phyloP scores from a whole-genome alignment of 2,797 vertebrate species.

The Toxotes lorentzi region DNA sequence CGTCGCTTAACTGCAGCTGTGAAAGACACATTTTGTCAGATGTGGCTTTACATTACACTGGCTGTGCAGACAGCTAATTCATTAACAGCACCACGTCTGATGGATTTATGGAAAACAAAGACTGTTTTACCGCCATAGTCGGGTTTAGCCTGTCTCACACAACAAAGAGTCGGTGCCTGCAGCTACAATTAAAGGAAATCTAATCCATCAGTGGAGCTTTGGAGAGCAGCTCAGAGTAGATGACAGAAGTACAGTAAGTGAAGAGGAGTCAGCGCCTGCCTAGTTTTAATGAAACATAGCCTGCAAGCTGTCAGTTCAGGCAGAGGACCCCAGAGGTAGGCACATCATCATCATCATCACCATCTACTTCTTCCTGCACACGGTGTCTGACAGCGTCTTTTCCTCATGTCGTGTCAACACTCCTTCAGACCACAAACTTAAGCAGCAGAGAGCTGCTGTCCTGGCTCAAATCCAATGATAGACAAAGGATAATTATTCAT shows the following conservation, averaged over 20 bases:
- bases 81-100: background rate
- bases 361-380: background rate
- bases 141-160: constrained; percentile 13
- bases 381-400: background rate
- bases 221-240: constrained; percentile 15
- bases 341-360: background rate
- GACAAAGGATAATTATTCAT: background rate
- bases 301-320: constrained; percentile 10
- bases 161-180: constrained; percentile 14
- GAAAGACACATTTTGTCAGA: background rate
- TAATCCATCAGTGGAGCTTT: constrained; percentile 24
- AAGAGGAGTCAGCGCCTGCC: constrained; percentile 17
- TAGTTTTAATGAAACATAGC: constrained; percentile 18
- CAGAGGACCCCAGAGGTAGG: constrained; percentile 15
- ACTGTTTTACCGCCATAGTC: background rate
- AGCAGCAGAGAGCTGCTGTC: background rate
- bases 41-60: background rate
- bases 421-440: background rate
- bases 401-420: background rate
- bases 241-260: constrained; percentile 18
- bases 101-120: constrained; percentile 22
- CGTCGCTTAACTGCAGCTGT: background rate
- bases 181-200: constrained; percentile 33
- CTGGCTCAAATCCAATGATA: background rate
- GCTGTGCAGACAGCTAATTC: background rate